Conservation (phyloP, 2,113 vertebrate species). For the Suncus etruscus region DNA sequence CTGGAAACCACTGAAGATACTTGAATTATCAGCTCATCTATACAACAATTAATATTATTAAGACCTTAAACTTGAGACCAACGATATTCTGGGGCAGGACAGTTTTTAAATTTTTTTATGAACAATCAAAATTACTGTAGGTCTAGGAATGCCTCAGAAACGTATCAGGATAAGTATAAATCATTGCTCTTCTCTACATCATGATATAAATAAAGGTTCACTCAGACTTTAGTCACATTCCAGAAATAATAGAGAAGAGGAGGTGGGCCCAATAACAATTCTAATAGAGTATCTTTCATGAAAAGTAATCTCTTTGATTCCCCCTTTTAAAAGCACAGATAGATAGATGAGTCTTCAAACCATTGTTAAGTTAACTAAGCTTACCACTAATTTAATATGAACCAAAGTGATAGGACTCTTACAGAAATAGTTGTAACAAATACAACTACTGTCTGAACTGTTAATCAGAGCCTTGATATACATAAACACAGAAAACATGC, state of each 20-base stretch:
- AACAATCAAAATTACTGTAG: not conserved
- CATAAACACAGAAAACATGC: constrained; percentile 32
- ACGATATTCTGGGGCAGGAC: not conserved
- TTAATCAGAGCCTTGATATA: constrained; percentile 26
- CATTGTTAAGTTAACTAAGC: not conserved
- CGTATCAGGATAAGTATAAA: not conserved
- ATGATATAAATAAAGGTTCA: not conserved
- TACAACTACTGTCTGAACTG: not conserved
- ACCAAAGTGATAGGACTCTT: not conserved
- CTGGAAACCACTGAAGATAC: not conserved
- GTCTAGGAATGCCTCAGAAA: not conserved
- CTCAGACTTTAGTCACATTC: not conserved
- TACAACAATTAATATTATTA: not conserved
- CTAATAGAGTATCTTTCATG: not conserved
- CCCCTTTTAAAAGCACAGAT: constrained; percentile 10
- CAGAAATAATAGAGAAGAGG: not conserved
- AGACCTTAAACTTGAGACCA: not conserved
- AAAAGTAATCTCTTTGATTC: not conserved
- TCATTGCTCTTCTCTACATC: not conserved
- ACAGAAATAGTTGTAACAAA: too few relatives aligned
- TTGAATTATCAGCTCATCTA: not conserved
- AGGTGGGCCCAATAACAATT: not conserved
- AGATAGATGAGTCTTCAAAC: not conserved
- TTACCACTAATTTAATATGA: constrained; percentile 9
- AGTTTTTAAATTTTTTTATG: not conserved